A percentile compares a stretch with the other conserved stretches of the same genome.
phyloP scores from a whole-genome alignment of 2,113 vertebrate genomes.

The Dryoscopus gambensis region DNA sequence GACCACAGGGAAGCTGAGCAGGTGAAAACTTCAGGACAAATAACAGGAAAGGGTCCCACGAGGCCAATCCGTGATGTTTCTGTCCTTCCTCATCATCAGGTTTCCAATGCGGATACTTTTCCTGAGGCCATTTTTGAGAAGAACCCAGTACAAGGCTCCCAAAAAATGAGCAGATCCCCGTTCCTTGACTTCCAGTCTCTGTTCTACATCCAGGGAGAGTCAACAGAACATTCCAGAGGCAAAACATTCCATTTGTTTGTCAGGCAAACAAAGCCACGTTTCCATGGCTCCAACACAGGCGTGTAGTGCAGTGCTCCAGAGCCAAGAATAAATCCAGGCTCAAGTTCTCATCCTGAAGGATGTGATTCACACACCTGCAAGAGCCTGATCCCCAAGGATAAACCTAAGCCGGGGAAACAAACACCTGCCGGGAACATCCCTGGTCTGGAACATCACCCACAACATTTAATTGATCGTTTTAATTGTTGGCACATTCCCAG shows the following conservation, averaged over 20 bases:
- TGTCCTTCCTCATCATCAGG: neutral
- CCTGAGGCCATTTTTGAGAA: accelerated
- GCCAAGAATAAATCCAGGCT: neutral
- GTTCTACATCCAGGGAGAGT: neutral
- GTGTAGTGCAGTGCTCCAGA: neutral
- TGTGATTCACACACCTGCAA: neutral
- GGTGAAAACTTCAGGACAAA: neutral
- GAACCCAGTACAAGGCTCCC: neutral
- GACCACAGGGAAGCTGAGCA: neutral
- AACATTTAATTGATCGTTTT: neutral
- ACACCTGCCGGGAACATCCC: neutral
- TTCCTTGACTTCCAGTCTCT: neutral
- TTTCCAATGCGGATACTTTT: neutral
- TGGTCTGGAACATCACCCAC: neutral
- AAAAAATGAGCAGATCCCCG: neutral
- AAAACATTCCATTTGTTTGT: too few relatives aligned
- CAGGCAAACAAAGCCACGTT: neutral
- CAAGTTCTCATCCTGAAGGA: neutral
- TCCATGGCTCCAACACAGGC: neutral
- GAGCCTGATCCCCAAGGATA: neutral
- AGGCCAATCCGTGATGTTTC: neutral
- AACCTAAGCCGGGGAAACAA: neutral
- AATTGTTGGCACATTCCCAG: neutral
- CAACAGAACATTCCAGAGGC: neutral
- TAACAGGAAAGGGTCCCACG: neutral